Percentiles rank a stretch among this genome's conserved stretches.
Evolutionary conservation across 2,797 vertebrate species (phyloP).

Genomic region (Fratercula arctica): DNA sequence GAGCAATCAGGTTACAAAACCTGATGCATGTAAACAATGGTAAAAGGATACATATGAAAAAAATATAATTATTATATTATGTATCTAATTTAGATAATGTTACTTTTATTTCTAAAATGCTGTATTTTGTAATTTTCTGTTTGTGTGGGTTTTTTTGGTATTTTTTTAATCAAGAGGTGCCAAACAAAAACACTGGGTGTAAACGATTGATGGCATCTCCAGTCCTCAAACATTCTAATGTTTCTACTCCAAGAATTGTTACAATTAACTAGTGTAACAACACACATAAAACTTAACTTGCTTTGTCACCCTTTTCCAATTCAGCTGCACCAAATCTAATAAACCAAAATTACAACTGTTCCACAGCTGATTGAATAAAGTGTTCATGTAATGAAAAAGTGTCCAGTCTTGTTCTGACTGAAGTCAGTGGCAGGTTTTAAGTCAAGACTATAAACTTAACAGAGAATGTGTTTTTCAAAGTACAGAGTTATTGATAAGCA

Average conservation of each 20-base stretch:
- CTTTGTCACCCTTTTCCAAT: not conserved
- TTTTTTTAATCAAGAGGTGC: not conserved
- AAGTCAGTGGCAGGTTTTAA: not conserved
- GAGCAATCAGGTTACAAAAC: not conserved
- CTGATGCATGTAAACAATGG: not conserved
- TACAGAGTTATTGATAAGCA: not conserved
- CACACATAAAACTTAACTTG: not conserved
- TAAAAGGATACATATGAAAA: not conserved
- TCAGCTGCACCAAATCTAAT: conserved; percentile 1
- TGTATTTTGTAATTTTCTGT: not conserved
- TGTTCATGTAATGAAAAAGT: not conserved
- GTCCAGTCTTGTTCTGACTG: not conserved
- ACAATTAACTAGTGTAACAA: not conserved
- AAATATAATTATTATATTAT: not conserved
- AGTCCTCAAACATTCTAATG: not conserved
- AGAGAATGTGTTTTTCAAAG: not conserved
- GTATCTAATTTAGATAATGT: not conserved
- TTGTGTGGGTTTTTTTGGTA: not conserved
- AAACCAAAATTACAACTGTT: conserved; percentile 19
- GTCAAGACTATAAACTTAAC: not conserved
- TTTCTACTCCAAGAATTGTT: not conserved
- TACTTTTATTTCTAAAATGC: not conserved
- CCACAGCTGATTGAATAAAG: conserved; percentile 19
- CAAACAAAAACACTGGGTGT: not conserved
- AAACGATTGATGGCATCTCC: not conserved